Evolutionary conservation across 2,797 vertebrate species (phyloP), one percentile per base, ranked within the genome.

Genomic region (Danio tinwini): DNA sequence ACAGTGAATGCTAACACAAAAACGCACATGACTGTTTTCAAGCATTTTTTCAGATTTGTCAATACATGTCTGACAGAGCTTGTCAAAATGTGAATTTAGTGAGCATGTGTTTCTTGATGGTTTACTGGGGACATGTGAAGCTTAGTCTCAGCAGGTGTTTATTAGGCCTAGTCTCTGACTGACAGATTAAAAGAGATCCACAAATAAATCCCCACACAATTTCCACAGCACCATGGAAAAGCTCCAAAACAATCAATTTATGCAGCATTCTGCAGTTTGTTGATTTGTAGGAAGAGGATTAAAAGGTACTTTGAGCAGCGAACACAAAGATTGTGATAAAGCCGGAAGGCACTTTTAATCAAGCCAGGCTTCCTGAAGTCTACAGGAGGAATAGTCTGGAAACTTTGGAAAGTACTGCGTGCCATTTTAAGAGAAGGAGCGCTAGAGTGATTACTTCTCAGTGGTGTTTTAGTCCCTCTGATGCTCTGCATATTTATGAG

Each of bases 401-500:
- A 76, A 83, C 83, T 88, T 78, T 71, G 47, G 84, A 86, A 86
- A 87, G 73, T 29, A 53, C 19, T 59, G 74, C 19, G 4, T 72
- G 69, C 21, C 45, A 47, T 81, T 82, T 78, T 75, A 84, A 80
- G 52, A 61, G 76, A 52, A 64, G 44, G 47, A 67, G 49, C 63
- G 61, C 45, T 63, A 29, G 61, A 64, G 58, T 50, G 75, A 58
- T 78, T 76, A 56, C 74, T 79, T 81, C 80, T 82, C 85, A 63
- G 85, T 82, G 55, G 78, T 50, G 80, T 53, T 52, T 50, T 52
- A 70, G 64, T 70, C 72, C 52, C 21, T 53, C 64, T 76, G 71
- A 78, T 69, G 49, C 52, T 83, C 55, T 89, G 77, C 88, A 89
- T 91, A 90, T 91, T 85, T 82, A 89, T 88, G 82, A 84, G 73